Evolutionary conservation across 1,140 invertebrate genomes (phyloP).

Genomic region (Bombus waltoni): DNA sequence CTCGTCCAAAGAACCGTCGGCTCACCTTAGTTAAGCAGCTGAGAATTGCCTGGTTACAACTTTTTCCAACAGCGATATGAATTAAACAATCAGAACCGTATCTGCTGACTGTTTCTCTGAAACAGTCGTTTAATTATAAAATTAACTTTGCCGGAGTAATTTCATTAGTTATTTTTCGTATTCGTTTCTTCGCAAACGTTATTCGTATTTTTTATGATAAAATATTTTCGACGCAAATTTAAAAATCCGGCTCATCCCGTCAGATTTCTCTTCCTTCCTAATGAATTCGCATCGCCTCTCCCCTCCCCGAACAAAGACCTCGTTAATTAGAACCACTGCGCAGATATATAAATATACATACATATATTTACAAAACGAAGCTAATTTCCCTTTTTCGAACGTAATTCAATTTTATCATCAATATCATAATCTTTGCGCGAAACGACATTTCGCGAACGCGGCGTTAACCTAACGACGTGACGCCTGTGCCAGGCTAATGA

Average conservation of each 20-base stretch:
- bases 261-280: background rate
- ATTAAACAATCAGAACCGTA: background rate
- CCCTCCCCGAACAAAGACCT: background rate
- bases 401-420: conserved; percentile 29
- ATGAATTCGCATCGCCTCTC: background rate
- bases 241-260: background rate
- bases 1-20: background rate
- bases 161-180: background rate
- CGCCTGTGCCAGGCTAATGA: conserved; percentile 22
- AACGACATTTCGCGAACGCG: background rate
- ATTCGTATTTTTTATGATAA: too few species aligned
- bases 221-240: background rate
- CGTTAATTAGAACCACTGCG: conserved; percentile 8
- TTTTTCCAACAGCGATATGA: background rate
- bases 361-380: conserved; percentile 21
- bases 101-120: background rate
- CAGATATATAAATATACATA: background rate
- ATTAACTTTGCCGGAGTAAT: background rate
- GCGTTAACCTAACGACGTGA: conserved; percentile 6
- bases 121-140: background rate
- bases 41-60: background rate
- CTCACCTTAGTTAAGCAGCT: too few species aligned
- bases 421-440: background rate
- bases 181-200: background rate
- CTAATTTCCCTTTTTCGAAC: conserved; percentile 18